phyloP scores from a whole-genome alignment of 2,888 invertebrate genomes.

The Heliconius ethilla region DNA sequence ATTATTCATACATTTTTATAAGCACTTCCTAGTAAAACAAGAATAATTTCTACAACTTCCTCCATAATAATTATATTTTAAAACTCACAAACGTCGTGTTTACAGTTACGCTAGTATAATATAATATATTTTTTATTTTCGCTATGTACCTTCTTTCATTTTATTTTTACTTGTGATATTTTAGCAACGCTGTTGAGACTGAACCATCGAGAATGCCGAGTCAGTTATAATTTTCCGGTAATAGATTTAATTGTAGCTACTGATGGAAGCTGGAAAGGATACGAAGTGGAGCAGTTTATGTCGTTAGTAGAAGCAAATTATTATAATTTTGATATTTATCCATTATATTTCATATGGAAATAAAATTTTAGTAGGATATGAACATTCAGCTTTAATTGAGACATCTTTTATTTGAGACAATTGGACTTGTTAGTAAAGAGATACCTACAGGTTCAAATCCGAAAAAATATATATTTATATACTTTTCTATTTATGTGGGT shows the following conservation, averaged over 20 bases:
- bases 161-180: constrained; percentile 29
- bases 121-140: background rate
- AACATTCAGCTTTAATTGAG: no score
- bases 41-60: no score
- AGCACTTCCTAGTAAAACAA: no score
- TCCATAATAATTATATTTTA: no score
- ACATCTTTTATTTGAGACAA: no score
- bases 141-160: background rate
- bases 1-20: no score
- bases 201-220: constrained; percentile 63
- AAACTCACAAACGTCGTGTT: no score
- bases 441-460: no score
- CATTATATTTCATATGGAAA: background rate
- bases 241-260: constrained; percentile 82
- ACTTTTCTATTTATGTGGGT: no score
- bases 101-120: background rate
- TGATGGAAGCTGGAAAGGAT: constrained; percentile 82
- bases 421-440: no score
- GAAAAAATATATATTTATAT: no score
- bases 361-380: no score
- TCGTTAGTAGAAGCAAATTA: constrained; percentile 65
- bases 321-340: constrained; percentile 4
- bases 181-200: constrained; percentile 61
- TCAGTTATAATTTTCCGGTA: constrained; percentile 62
- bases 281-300: constrained; percentile 80